phyloP scores from a whole-genome alignment of 2,888 invertebrate genomes.

The Flabesymbios commensalis region DNA sequence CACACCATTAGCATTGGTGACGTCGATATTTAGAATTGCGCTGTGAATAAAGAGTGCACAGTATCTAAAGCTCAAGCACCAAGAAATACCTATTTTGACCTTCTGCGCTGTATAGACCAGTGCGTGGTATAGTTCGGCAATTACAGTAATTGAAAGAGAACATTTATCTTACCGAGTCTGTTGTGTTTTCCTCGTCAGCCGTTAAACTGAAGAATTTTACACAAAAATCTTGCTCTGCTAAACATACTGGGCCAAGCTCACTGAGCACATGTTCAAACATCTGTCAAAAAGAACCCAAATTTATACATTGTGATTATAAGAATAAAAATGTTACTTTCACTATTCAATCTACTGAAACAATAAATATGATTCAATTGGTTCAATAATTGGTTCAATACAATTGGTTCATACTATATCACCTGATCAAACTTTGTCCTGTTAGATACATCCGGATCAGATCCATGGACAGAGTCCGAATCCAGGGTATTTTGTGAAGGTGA shows the following conservation, averaged over 20 bases:
- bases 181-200: background rate
- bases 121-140: too few species aligned
- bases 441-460: conserved; percentile 68
- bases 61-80: too few species aligned
- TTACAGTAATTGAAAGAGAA: too few species aligned
- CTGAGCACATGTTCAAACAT: conserved; percentile 83
- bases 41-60: too few species aligned
- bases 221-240: conserved; percentile 94
- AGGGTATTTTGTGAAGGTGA: conserved; percentile 51
- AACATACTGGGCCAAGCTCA: conserved; percentile 86
- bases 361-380: too few species aligned
- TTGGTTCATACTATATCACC: too few species aligned
- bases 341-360: too few species aligned
- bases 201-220: conserved; percentile 84
- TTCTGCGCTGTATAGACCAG: too few species aligned
- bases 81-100: too few species aligned
- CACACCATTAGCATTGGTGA: too few species aligned
- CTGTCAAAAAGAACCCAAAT: conserved; percentile 48
- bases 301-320: background rate
- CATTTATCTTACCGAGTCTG: background rate
- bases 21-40: too few species aligned
- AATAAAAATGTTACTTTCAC: background rate
- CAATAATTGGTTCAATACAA: too few species aligned
- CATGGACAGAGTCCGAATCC: conserved; percentile 49
- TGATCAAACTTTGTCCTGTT: conserved; percentile 63